A percentile compares a stretch with the other conserved stretches of the same genome.
Conservation (phyloP, 2,888 invertebrate species). For the Micropterix aruncella region DNA sequence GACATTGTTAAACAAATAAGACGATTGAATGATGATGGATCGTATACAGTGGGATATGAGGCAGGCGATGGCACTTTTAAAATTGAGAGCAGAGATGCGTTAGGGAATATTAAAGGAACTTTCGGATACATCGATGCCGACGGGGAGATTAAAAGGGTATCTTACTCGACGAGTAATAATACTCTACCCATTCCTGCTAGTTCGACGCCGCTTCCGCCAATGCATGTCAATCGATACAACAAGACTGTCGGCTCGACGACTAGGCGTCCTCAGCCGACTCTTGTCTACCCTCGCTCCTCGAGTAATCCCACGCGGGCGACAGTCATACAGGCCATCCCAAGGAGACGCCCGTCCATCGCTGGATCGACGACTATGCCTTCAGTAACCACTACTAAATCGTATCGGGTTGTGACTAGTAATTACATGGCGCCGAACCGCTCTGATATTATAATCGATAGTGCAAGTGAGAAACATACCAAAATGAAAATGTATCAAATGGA, state of each 20-base stretch:
- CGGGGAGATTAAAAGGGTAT: constrained; percentile 67
- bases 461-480: neutral
- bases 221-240: constrained; percentile 33
- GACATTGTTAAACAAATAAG: constrained; percentile 73
- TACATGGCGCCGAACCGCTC: constrained; percentile 15
- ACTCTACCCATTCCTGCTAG: constrained; percentile 24
- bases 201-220: constrained; percentile 23
- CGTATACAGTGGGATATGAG: constrained; percentile 75
- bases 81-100: constrained; percentile 67
- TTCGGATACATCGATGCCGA: constrained; percentile 68
- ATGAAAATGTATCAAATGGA: neutral
- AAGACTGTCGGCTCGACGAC: constrained; percentile 39
- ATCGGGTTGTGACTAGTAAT: constrained; percentile 17
- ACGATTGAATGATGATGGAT: constrained; percentile 68
- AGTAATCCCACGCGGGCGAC: constrained; percentile 42
- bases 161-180: constrained; percentile 46
- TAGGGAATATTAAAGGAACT: constrained; percentile 70
- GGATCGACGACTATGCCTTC: constrained; percentile 23
- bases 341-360: constrained; percentile 27
- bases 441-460: constrained; percentile 11
- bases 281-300: constrained; percentile 37
- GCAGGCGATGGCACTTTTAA: constrained; percentile 77
- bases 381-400: constrained; percentile 19
- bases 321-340: constrained; percentile 50
- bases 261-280: constrained; percentile 33